These are phyloP conservation scores for Dipodomys spectabilis DNA, from an alignment of 2,113 vertebrate species.

Conservation along the genomic window DNA sequence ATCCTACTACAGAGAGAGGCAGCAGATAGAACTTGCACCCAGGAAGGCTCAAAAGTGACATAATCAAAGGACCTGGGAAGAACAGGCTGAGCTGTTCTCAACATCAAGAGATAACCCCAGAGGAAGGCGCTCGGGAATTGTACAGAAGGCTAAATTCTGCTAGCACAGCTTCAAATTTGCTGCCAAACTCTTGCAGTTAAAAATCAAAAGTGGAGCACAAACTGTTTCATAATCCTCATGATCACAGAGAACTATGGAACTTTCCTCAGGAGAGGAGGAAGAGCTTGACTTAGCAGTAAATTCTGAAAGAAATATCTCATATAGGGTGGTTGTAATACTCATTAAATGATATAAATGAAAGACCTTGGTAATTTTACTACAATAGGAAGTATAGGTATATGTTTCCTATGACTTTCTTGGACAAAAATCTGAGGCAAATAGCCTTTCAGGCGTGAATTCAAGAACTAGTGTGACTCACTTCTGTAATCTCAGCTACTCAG, in stretches of 20 bases:
- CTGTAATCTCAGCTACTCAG: too few species aligned
- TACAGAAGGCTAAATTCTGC: slow-evolving; percentile 12
- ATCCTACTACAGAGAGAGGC: neutral
- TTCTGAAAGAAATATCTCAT: slow-evolving; percentile 56
- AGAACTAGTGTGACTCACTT: neutral
- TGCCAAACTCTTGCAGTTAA: slow-evolving; percentile 45
- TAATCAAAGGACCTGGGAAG: slow-evolving; percentile 6
- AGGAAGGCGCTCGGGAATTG: neutral
- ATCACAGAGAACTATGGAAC: slow-evolving; percentile 66
- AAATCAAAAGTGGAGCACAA: slow-evolving; percentile 59
- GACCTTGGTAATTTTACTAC: neutral
- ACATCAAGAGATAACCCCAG: slow-evolving; percentile 12
- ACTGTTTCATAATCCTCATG: slow-evolving; percentile 56
- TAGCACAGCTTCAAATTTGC: neutral
- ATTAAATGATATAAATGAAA: neutral
- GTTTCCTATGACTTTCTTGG: slow-evolving; percentile 2
- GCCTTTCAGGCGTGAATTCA: neutral
- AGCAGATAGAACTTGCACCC: neutral
- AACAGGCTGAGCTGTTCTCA: neutral
- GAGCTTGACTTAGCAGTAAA: slow-evolving; percentile 62
- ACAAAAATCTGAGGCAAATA: slow-evolving; percentile 39
- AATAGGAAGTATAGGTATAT: neutral
- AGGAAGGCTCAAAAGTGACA: neutral
- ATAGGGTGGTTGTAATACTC: neutral
- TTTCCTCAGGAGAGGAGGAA: neutral